Evolutionary conservation across 2,888 invertebrate genomes (phyloP).

Genomic region (Dynastes hyllus): DNA sequence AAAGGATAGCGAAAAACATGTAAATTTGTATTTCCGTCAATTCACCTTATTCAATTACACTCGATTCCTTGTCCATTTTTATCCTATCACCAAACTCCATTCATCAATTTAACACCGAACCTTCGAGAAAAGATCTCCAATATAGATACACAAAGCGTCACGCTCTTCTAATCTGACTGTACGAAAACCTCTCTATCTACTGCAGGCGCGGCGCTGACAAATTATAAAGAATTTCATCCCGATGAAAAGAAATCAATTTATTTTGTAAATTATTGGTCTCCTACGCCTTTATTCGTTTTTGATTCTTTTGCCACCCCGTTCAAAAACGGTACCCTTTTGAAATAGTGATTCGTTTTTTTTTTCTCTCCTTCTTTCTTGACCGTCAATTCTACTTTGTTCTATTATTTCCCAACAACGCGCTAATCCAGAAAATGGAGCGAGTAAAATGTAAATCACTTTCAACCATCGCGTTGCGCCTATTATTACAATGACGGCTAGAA

Average conservation of each 20-base stretch:
- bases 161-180: constrained; percentile 35
- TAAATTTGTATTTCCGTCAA: background rate
- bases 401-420: constrained; percentile 4
- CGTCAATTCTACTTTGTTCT: background rate
- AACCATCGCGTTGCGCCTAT: background rate
- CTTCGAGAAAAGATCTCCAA: constrained; percentile 18
- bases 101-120: constrained; percentile 35
- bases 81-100: background rate
- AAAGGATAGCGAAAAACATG: background rate
- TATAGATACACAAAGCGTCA: constrained; percentile 22
- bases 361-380: background rate
- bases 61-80: background rate
- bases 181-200: constrained; percentile 18
- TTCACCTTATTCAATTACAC: constrained; percentile 10
- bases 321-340: constrained; percentile 10
- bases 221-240: constrained; percentile 37
- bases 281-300: constrained; percentile 27
- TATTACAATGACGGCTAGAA: constrained; percentile 10
- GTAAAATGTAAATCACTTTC: constrained; percentile 36
- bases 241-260: constrained; percentile 59
- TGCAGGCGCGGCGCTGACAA: constrained; percentile 26
- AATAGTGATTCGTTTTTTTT: background rate
- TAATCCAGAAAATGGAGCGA: constrained; percentile 27
- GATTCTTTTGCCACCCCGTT: constrained; percentile 7
- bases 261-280: constrained; percentile 55